phyloP scores from a whole-genome alignment of 2,797 vertebrate genomes.

The Poeciliopsis gracilis region DNA sequence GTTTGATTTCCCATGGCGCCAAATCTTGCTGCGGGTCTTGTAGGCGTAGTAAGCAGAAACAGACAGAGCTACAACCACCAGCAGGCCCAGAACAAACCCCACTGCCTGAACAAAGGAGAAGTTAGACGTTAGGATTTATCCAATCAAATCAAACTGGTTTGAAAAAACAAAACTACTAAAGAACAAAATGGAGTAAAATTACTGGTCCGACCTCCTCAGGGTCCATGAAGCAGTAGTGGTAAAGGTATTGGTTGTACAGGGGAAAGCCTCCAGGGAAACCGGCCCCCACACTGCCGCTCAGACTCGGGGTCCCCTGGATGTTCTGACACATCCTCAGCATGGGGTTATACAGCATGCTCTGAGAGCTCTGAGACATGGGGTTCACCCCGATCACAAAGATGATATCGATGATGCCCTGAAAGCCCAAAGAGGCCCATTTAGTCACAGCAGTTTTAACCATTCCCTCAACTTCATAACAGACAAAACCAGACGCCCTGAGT shows the following conservation, averaged over 20 bases:
- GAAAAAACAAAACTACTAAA: background rate
- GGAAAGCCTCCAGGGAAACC: conserved; percentile 71
- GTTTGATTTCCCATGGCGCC: conserved; percentile 84
- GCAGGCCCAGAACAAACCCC: conserved; percentile 85
- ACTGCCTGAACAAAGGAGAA: conserved; percentile 74
- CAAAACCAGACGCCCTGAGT: background rate
- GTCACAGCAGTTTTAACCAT: background rate
- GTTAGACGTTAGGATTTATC: background rate
- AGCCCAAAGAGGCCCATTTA: background rate
- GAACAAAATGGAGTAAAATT: background rate
- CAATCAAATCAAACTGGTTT: background rate
- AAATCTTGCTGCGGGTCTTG: conserved; percentile 89
- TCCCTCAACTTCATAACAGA: background rate
- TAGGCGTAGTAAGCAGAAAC: conserved; percentile 86
- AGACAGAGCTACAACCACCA: conserved; percentile 82
- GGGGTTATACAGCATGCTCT: conserved; percentile 85
- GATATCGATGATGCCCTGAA: conserved; percentile 84
- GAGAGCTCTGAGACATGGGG: conserved; percentile 86
- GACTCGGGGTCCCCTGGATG: conserved; percentile 74
- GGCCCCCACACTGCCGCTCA: conserved; percentile 69
- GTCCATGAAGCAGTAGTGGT: conserved; percentile 92
- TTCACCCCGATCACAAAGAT: conserved; percentile 90
- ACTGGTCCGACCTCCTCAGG: conserved; percentile 82
- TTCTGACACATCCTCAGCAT: conserved; percentile 86
- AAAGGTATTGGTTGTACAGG: conserved; percentile 85